Evolutionary conservation across 2,797 vertebrate genomes (phyloP).

Genomic region (Lycodopsis pacificus): DNA sequence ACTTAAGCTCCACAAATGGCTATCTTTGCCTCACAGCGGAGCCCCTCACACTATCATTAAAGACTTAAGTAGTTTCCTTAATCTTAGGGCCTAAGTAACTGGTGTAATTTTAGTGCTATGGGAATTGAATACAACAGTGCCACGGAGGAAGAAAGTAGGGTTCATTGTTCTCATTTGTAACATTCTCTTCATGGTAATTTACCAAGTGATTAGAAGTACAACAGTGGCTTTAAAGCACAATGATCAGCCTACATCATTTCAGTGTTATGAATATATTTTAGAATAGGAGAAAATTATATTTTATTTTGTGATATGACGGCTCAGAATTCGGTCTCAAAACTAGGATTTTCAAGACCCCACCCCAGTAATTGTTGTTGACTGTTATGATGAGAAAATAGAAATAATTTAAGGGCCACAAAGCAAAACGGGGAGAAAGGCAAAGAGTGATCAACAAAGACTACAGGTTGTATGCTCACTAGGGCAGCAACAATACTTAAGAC

Average conservation of each 20-base stretch:
- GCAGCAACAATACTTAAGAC: not conserved
- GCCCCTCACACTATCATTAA: conserved; percentile 59
- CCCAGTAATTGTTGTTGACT: not conserved
- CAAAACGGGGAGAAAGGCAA: not conserved
- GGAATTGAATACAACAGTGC: conserved; percentile 43
- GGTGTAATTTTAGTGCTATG: conserved; percentile 52
- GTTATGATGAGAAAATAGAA: not conserved
- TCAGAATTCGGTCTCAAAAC: not conserved
- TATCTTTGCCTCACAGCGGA: conserved; percentile 39
- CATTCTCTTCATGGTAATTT: conserved; percentile 27
- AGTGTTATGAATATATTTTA: conserved; percentile 9
- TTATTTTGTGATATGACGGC: not conserved
- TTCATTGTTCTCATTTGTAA: conserved; percentile 35
- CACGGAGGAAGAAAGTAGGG: conserved; percentile 4
- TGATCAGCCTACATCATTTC: not conserved
- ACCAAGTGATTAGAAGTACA: conserved; percentile 17
- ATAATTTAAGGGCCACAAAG: not conserved
- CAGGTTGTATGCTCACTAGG: not conserved
- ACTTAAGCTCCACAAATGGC: conserved; percentile 38
- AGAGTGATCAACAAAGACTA: not conserved
- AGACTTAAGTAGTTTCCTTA: conserved; percentile 56
- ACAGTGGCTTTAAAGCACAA: conserved; percentile 19
- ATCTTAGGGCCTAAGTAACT: conserved; percentile 50
- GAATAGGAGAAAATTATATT: not conserved
- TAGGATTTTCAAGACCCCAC: not conserved